Percentiles rank a stretch among this genome's conserved stretches.
Evolutionary conservation across 1,140 invertebrate species (phyloP).

Genomic region (Psix sp.): DNA sequence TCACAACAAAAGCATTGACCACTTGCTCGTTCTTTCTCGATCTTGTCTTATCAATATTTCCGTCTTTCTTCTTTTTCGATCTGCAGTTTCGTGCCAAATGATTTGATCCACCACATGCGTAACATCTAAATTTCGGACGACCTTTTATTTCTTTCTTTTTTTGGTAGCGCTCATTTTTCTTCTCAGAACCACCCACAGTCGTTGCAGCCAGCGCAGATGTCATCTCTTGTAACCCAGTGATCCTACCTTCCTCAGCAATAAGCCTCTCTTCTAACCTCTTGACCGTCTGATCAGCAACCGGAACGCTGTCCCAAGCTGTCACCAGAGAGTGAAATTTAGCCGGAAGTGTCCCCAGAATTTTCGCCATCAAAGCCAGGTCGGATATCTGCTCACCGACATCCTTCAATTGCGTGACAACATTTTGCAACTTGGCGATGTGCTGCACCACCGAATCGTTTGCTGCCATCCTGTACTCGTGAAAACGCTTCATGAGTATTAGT

Average conservation of each 20-base stretch:
- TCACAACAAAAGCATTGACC: slow-evolving; percentile 1
- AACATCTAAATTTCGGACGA: neutral
- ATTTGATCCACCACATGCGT: neutral
- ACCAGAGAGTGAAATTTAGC: slow-evolving; percentile 16
- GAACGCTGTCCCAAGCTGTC: slow-evolving; percentile 23
- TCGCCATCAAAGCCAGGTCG: slow-evolving; percentile 4
- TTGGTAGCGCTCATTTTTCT: neutral
- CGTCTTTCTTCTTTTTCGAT: neutral
- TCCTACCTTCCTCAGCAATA: slow-evolving; percentile 22
- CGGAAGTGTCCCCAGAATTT: slow-evolving; percentile 24
- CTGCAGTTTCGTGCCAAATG: neutral
- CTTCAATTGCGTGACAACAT: slow-evolving; percentile 4
- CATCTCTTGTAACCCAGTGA: slow-evolving; percentile 4
- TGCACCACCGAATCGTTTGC: neutral
- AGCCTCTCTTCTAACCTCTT: slow-evolving; percentile 16
- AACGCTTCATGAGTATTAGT: neutral
- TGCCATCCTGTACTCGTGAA: neutral
- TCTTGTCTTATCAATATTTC: neutral
- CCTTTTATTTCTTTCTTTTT: slow-evolving; percentile 1
- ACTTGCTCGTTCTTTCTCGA: neutral
- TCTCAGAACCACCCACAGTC: neutral
- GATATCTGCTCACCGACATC: slow-evolving; percentile 8
- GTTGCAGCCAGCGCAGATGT: slow-evolving; percentile 13
- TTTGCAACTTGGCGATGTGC: slow-evolving; percentile 4
- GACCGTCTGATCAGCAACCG: slow-evolving; percentile 9